These are phyloP conservation scores for Pseudoips prasinana DNA, from an alignment of 2,888 invertebrate species.

Conservation along the genomic window DNA sequence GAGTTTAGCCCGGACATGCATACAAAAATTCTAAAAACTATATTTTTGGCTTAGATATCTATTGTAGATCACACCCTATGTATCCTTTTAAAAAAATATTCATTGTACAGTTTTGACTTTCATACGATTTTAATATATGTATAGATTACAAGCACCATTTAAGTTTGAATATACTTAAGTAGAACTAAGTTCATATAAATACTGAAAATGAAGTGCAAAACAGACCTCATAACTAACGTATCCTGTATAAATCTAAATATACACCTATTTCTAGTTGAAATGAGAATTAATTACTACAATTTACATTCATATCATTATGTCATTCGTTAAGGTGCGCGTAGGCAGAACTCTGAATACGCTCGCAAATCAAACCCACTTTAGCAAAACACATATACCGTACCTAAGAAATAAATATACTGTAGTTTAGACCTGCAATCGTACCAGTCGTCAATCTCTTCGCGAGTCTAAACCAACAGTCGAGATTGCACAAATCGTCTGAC, in stretches of 20 bases:
- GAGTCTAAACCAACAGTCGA: conserved; percentile 67
- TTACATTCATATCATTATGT: conserved; percentile 51
- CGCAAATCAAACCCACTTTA: conserved; percentile 64
- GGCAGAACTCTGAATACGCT: conserved; percentile 47
- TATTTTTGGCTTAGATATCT: no score
- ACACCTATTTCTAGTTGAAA: conserved; percentile 30
- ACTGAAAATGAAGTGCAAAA: conserved; percentile 16
- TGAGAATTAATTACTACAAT: conserved; percentile 48
- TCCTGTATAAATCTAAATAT: conserved; percentile 29
- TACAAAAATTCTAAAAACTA: no score
- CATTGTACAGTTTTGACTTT: no score
- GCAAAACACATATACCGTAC: conserved; percentile 41
- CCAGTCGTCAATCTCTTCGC: conserved; percentile 61
- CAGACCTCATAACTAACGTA: conserved; percentile 20
- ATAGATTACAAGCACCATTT: no score
- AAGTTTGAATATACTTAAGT: background rate
- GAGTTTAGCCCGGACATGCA: no score
- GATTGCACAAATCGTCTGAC: conserved; percentile 70
- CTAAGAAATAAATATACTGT: conserved; percentile 48
- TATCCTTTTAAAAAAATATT: no score
- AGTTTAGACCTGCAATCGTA: conserved; percentile 58
- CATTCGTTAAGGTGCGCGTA: conserved; percentile 50
- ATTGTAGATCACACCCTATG: no score
- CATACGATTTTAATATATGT: no score
- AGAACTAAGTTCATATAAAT: conserved; percentile 11